phyloP scores from a whole-genome alignment of 2,888 invertebrate species.

The Pycnomerus fuliginosus region DNA sequence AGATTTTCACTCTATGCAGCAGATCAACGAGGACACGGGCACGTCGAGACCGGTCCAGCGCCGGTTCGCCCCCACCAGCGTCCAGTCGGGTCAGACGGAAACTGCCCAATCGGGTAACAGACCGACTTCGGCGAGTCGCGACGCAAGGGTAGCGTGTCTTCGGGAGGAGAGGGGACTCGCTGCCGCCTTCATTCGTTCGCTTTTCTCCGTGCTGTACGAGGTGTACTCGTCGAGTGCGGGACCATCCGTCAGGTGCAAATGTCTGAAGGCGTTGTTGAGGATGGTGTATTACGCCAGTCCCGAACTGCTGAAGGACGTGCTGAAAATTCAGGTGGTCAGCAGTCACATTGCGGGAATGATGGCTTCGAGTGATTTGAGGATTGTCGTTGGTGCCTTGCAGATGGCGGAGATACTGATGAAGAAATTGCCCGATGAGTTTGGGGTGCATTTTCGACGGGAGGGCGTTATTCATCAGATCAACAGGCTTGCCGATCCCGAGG shows the following conservation, averaged over 20 bases:
- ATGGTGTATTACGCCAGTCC: constrained; percentile 95
- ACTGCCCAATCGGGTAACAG: constrained; percentile 37
- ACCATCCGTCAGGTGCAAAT: constrained; percentile 95
- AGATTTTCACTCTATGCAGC: constrained; percentile 96
- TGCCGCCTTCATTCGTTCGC: constrained; percentile 66
- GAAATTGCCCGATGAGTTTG: constrained; percentile 93
- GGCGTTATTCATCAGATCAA: constrained; percentile 91
- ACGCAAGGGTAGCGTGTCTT: constrained; percentile 69
- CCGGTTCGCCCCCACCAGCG: constrained; percentile 66
- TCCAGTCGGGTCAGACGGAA: constrained; percentile 36
- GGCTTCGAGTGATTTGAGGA: constrained; percentile 93
- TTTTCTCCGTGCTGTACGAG: constrained; percentile 95
- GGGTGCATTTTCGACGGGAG: constrained; percentile 93
- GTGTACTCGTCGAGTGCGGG: constrained; percentile 98
- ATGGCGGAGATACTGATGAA: constrained; percentile 97
- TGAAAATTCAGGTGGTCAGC: constrained; percentile 78
- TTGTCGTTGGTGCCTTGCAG: constrained; percentile 95
- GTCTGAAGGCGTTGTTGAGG: constrained; percentile 89
- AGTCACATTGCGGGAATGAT: constrained; percentile 99
- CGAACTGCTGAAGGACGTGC: constrained; percentile 75
- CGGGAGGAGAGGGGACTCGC: constrained; percentile 70
- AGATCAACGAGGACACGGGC: constrained; percentile 97
- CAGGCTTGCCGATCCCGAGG: constrained; percentile 70
- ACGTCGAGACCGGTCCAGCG: constrained; percentile 79
- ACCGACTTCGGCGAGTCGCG: constrained; percentile 52